These are phyloP conservation scores for Hydrochoerus hydrochaeris DNA, from an alignment of 2,113 vertebrate species.

Conservation along the genomic window DNA sequence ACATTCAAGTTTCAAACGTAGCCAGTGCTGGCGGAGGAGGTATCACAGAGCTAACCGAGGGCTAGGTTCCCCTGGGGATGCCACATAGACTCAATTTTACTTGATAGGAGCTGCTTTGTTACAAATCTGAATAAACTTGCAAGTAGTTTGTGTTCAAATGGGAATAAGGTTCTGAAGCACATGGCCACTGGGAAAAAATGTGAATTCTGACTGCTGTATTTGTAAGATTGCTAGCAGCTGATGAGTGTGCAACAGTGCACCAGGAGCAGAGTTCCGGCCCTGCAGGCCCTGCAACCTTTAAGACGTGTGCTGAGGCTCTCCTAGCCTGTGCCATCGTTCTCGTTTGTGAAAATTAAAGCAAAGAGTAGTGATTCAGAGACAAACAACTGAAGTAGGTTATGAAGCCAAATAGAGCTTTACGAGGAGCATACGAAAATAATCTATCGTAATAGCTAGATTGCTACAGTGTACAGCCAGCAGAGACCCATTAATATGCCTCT, in stretches of 20 bases:
- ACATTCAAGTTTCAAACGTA: background rate
- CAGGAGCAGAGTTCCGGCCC: background rate
- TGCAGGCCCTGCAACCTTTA: accelerated
- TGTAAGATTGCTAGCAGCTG: background rate
- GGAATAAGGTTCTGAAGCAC: background rate
- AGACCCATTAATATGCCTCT: background rate
- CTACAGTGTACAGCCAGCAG: background rate
- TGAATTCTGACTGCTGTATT: background rate
- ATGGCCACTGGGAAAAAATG: background rate
- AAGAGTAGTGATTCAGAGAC: background rate
- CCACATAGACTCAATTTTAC: background rate
- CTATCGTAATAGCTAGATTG: background rate
- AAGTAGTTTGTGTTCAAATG: background rate
- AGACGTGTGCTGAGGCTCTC: background rate
- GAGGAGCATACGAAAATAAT: background rate
- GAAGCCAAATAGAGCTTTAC: background rate
- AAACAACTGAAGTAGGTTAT: background rate
- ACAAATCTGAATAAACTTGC: background rate
- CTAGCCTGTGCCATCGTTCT: background rate
- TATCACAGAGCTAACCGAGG: accelerated
- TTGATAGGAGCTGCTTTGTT: background rate
- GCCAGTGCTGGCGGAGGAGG: background rate
- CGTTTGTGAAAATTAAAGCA: conserved; percentile 14
- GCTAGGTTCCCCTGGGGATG: background rate
- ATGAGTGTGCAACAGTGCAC: background rate